Conservation (phyloP, 2,888 invertebrate species). For the Mesorhabditis spiculigera region DNA sequence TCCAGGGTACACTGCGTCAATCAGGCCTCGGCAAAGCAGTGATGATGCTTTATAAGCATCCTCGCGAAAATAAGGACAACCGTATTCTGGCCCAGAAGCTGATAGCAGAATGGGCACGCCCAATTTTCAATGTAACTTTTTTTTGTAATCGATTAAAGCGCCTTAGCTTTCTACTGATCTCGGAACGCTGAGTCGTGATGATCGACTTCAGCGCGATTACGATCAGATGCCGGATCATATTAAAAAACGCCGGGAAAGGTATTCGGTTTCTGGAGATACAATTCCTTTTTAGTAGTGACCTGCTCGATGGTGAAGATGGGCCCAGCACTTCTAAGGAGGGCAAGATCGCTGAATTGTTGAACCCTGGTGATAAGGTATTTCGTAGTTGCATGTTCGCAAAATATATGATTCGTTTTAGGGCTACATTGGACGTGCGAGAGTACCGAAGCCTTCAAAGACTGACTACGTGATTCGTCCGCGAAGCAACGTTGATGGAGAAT, state of each 20-base stretch:
- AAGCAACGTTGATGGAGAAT: slow-evolving; percentile 42
- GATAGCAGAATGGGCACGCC: slow-evolving; percentile 83
- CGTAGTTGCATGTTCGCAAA: background rate
- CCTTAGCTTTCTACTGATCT: slow-evolving; percentile 85
- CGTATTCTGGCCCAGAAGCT: slow-evolving; percentile 36
- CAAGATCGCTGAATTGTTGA: slow-evolving; percentile 14
- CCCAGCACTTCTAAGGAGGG: slow-evolving; percentile 5
- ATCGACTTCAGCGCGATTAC: slow-evolving; percentile 84
- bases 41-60: slow-evolving; percentile 98
- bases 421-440: slow-evolving; percentile 80
- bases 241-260: slow-evolving; percentile 28
- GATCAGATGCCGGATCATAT: slow-evolving; percentile 73
- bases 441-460: slow-evolving; percentile 88
- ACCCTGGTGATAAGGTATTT: slow-evolving; percentile 33
- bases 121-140: slow-evolving; percentile 67
- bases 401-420: slow-evolving; percentile 67
- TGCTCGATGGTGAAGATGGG: background rate
- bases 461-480: slow-evolving; percentile 90
- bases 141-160: background rate
- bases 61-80: slow-evolving; percentile 79
- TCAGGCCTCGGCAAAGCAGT: slow-evolving; percentile 97
- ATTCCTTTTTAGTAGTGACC: background rate
- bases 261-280: background rate
- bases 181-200: slow-evolving; percentile 82
- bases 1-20: slow-evolving; percentile 78